These are phyloP conservation scores for Lissocephala sabroskyi DNA, from an alignment of 2,888 invertebrate genomes.

Conservation along the genomic window DNA sequence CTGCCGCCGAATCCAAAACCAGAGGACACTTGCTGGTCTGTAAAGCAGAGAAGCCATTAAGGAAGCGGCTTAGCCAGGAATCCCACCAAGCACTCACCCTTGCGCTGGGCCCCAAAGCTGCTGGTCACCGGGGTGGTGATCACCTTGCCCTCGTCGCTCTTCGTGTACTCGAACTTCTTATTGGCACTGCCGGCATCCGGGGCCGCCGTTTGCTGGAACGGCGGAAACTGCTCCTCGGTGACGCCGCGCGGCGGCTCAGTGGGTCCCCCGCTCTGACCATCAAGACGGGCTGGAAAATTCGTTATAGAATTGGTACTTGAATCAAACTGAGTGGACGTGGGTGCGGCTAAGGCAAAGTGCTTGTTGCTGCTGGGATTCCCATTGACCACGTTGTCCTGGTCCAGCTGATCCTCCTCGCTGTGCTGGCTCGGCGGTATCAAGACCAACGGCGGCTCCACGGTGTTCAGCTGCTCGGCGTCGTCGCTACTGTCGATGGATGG, in stretches of 20 bases:
- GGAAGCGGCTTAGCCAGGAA: background rate
- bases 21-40: background rate
- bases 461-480: conserved; percentile 23
- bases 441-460: conserved; percentile 45
- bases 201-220: conserved; percentile 21
- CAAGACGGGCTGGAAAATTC: conserved; percentile 68
- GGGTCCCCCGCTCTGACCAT: conserved; percentile 26
- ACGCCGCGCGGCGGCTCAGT: conserved; percentile 16
- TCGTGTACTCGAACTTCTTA: conserved; percentile 65
- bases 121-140: conserved; percentile 52
- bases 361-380: conserved; percentile 6
- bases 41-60: background rate
- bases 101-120: conserved; percentile 28
- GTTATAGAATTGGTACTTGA: conserved; percentile 59
- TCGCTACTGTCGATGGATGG: conserved; percentile 31
- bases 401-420: too few species aligned
- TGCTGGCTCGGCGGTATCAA: conserved; percentile 61
- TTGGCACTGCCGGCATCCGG: conserved; percentile 11
- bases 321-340: conserved; percentile 19
- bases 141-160: conserved; percentile 70
- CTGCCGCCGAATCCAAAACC: background rate
- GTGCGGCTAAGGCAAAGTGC: conserved; percentile 5
- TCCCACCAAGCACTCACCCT: conserved; percentile 33
- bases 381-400: conserved; percentile 15
- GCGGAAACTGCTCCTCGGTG: conserved; percentile 39